Conservation (phyloP, 2,113 vertebrate genomes). For the Crotophaga sulcirostris region DNA sequence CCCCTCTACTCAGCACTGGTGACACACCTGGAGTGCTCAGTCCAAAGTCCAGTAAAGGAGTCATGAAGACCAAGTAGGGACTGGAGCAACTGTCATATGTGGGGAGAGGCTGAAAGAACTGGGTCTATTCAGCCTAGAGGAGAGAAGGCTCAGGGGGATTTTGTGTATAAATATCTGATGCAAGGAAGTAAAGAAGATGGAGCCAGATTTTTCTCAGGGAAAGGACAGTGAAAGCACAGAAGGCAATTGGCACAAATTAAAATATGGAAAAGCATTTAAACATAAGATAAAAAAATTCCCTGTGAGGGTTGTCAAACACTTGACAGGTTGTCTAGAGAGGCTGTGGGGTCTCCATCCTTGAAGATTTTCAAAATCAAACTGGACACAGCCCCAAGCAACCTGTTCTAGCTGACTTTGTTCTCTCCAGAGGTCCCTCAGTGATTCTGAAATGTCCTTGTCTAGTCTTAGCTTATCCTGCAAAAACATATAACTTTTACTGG, state of each 20-base stretch:
- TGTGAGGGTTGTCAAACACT: background rate
- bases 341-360: background rate
- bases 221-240: background rate
- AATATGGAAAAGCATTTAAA: background rate
- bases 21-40: background rate
- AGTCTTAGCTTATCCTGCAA: background rate
- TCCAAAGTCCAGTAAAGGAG: background rate
- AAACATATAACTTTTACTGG: background rate
- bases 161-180: background rate
- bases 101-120: too few species aligned
- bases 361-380: background rate
- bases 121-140: too few species aligned
- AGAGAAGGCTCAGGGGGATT: background rate
- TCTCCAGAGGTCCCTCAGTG: background rate
- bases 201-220: background rate
- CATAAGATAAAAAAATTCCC: accelerated
- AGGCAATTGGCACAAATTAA: background rate
- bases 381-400: background rate
- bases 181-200: background rate
- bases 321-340: background rate
- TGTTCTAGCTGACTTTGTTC: background rate
- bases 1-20: background rate
- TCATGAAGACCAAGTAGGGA: background rate
- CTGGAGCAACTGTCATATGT: background rate
- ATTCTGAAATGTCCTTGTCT: background rate